These are phyloP conservation scores for Pterocles gutturalis DNA, from an alignment of 2,113 vertebrate genomes.

Conservation along the genomic window DNA sequence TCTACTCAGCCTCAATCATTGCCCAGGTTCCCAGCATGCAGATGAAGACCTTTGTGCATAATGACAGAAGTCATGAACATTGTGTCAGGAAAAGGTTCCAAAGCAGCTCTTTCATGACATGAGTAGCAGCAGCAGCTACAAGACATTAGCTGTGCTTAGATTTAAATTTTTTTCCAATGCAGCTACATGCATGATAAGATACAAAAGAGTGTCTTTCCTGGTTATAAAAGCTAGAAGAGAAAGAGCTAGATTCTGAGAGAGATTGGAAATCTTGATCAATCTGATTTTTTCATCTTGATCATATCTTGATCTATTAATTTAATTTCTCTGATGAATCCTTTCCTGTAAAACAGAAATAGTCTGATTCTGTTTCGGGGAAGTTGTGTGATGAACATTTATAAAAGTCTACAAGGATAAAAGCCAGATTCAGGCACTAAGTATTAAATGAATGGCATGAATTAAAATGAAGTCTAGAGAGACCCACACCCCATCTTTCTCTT, in stretches of 20 bases:
- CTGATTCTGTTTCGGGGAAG: constrained; percentile 29
- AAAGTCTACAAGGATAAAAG: constrained; percentile 17
- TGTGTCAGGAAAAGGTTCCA: neutral
- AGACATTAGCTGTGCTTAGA: neutral
- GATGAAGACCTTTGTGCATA: neutral
- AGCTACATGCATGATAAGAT: neutral
- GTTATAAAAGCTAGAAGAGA: neutral
- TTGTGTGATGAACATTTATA: neutral
- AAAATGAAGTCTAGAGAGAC: neutral
- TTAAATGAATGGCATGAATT: constrained; percentile 4
- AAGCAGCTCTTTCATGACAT: neutral
- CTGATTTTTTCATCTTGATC: neutral
- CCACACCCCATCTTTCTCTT: neutral
- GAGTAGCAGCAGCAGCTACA: neutral
- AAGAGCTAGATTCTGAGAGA: neutral
- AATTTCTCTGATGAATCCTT: constrained; percentile 13
- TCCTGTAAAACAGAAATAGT: constrained; percentile 39
- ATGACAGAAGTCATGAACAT: neutral
- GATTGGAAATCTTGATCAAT: neutral
- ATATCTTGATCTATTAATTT: neutral
- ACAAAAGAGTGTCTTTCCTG: neutral
- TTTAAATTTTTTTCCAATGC: neutral
- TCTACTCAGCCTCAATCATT: neutral
- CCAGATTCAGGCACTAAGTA: neutral
- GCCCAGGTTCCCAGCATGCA: neutral